Base-by-base conservation (phyloP, 2,888 invertebrate species). In the Eristalis arbustorum region DNA sequence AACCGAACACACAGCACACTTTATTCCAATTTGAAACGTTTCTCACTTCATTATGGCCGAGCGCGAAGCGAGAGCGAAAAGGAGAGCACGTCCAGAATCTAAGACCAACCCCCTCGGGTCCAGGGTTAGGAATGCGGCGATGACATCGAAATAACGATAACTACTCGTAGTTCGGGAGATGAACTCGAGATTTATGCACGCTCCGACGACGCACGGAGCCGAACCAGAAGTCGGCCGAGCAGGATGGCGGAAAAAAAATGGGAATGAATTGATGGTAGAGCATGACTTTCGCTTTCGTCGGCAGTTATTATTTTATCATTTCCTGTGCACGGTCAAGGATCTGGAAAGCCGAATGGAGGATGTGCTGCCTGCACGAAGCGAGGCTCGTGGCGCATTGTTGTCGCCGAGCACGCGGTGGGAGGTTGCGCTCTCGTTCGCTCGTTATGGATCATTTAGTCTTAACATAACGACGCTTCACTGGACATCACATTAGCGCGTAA, bases 281-380 rank as follows among this genome's bases (percentile, higher is more conserved):
- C 87, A 79, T 87, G 87, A 87, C 74, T 83, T 37, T 83, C 74
- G 68, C 49, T 87, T 87, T 87, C 74, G 56, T 78, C 68, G 74
- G 78, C 69, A 87, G 83, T 87, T 87, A 87, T 87, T 87, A 87
- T 87, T 79, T 83, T 83, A 87, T 87, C 87, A 87, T 87, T 77
- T 87, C 87, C 87, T 75, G 83, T 87, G 78, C 87, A 87, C 83
- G 87, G 87, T 87, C 87, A 83, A 87, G 87, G 80, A 80, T 76
- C 72, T 80, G 62, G 23, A 64, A 76, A 72, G 68, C 76, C 56
- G 23, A 64, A 57, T 49, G 49, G 62, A 73, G 73, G 75, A 84
- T 79, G 61, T 79, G 67, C 72, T 68, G 37, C 61, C 74, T n/a
- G 42, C 77, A 71, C 5, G 42, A 42, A 56, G 14, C 34, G 49